Evolutionary conservation across 2,797 vertebrate genomes (phyloP).

Genomic region (Cryptoblepharus egeriae): DNA sequence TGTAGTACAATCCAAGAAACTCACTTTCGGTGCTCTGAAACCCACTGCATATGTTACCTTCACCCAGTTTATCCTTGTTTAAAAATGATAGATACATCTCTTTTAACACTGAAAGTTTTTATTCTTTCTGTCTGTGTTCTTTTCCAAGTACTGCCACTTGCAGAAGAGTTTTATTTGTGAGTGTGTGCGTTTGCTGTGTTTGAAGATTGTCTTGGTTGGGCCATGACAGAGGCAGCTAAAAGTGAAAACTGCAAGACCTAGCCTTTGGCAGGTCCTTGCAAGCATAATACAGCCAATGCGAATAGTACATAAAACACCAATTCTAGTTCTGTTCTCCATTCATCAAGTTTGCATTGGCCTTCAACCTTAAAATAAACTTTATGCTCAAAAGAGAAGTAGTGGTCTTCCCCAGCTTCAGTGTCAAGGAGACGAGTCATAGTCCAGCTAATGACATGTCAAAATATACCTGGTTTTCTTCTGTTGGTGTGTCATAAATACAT

Average conservation of each 20-base stretch:
- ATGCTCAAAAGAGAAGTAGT: background rate
- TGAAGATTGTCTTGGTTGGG: background rate
- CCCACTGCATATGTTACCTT: conserved; percentile 50
- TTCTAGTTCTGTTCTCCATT: background rate
- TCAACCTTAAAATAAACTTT: background rate
- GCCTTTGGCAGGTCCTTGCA: background rate
- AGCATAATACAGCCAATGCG: background rate
- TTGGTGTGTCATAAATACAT: background rate
- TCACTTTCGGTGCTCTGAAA: conserved; percentile 72
- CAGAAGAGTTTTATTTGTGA: conserved; percentile 26
- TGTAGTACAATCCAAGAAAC: conserved; percentile 58
- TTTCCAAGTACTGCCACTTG: background rate
- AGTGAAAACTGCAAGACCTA: background rate
- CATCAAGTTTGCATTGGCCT: background rate
- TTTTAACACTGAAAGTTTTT: conserved; percentile 64
- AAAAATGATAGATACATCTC: conserved; percentile 39
- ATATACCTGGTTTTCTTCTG: conserved; percentile 8
- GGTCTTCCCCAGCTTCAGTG: background rate
- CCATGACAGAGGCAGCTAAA: background rate
- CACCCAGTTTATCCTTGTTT: conserved; percentile 57
- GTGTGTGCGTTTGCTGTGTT: conserved; percentile 7
- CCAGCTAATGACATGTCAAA: background rate
- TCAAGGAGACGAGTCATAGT: background rate
- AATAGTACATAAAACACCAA: conserved; percentile 22
- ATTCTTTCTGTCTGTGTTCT: conserved; percentile 42